Base-by-base conservation (phyloP, 2,797 vertebrate genomes). In the Sebastolobus alascanus region DNA sequence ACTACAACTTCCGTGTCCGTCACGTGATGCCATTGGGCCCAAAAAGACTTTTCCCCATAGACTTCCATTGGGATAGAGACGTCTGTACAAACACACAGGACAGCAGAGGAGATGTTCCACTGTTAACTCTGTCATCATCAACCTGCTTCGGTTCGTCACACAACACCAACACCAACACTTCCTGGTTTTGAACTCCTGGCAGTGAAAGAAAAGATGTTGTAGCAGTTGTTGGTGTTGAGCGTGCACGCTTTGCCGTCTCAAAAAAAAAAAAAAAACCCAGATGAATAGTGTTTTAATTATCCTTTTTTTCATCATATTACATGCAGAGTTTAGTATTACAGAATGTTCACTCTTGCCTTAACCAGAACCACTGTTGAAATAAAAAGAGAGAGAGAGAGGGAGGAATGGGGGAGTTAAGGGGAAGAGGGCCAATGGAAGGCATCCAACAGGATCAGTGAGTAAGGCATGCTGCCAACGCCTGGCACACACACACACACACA, bases 401-500 rank as follows among this genome's bases (percentile, higher is more conserved):
- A 84, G 89, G 82, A 84, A 82, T 83, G 77, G 88, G 78, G 83
- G 89, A 85, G 86, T 90, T 75, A 33, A 78, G 85, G 77, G 90
- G 86, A 90, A 84, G 90, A 87, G 83, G 85, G 86, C 90, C 92
- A 94, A 93, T 94, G 92, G 93, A 94, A 92, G 91, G 87, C 92
- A 90, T 92, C 93, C 93, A 94, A 86, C 81, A 91, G 94, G 91
- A 95, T 94, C 92, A 94, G 93, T 92, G 92, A 90, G 91, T 91
- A 85, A 91, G 94, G 95, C 93, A 89, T 67, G 75, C 82, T 92
- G 95, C 94, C 94, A 95, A 84, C 55, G 86, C 80, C 91, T 92
- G 89, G 90, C 89, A 82, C 88, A 86, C 89, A 92, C 86, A 83
- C 46, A 35, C 65, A 33, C 65, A 50, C 63, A 65, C 35, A 65